Evolutionary conservation across 2,888 invertebrate genomes (phyloP).

Genomic region (Drosophila monieri): DNA sequence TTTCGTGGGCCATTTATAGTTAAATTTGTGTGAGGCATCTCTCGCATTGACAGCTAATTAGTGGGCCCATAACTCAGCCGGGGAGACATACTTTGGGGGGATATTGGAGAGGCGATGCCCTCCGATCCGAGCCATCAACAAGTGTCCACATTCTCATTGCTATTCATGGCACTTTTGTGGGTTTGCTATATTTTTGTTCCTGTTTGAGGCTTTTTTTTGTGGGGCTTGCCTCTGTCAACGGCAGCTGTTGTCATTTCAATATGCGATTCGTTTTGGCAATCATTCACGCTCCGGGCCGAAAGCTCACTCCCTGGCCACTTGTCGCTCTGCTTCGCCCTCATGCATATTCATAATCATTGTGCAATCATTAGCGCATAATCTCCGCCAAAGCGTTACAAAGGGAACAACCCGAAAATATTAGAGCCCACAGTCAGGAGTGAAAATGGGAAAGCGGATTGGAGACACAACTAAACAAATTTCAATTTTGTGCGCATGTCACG

Average conservation of each 20-base stretch:
- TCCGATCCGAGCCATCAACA: constrained; percentile 57
- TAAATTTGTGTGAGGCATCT: constrained; percentile 71
- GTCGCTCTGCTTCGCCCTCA: constrained; percentile 53
- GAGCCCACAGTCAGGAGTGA: constrained; percentile 5
- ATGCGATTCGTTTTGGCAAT: constrained; percentile 76
- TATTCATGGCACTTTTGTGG: constrained; percentile 41
- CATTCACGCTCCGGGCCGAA: constrained; percentile 71
- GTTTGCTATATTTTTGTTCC: constrained; percentile 22
- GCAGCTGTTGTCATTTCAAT: constrained; percentile 81
- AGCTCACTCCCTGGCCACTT: constrained; percentile 52
- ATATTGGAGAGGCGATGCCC: constrained; percentile 16
- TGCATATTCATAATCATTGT: constrained; percentile 82
- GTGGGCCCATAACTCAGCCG: constrained; percentile 78
- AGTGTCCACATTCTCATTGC: constrained; percentile 72
- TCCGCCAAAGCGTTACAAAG: constrained; percentile 70
- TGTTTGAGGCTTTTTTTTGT: constrained; percentile 9
- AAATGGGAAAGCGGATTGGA: constrained; percentile 28
- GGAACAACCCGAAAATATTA: constrained; percentile 28
- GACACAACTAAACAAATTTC: constrained; percentile 71
- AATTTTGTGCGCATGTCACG: constrained; percentile 80
- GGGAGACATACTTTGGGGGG: constrained; percentile 15
- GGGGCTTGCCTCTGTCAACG: constrained; percentile 70
- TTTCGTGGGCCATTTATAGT: constrained; percentile 75
- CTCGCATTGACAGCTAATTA: constrained; percentile 82
- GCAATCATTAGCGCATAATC: constrained; percentile 81